phyloP scores from a whole-genome alignment of 2,113 vertebrate genomes.

The Chelonoidis abingdonii region DNA sequence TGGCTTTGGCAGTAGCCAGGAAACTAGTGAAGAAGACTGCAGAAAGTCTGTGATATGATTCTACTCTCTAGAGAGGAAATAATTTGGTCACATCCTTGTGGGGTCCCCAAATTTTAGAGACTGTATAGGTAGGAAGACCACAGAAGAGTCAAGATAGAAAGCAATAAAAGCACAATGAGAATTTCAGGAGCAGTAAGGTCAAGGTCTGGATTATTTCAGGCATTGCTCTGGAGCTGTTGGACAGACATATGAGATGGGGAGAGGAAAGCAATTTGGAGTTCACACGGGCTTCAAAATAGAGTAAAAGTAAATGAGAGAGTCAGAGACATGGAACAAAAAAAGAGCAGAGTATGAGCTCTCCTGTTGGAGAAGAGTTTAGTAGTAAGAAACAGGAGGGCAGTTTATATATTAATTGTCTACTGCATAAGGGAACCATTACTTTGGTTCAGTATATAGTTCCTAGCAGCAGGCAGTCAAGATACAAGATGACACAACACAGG shows the following conservation, averaged over 20 bases:
- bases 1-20: neutral
- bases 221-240: neutral
- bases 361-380: neutral
- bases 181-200: neutral
- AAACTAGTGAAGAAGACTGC: neutral
- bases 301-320: rapidly evolving
- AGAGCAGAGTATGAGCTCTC: neutral
- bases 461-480: neutral
- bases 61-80: neutral
- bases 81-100: neutral
- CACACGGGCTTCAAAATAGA: neutral
- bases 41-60: neutral
- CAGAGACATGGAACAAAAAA: neutral
- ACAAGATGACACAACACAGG: neutral
- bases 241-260: neutral
- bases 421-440: neutral
- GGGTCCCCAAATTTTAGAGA: neutral
- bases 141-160: neutral
- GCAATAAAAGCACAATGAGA: neutral
- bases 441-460: neutral
- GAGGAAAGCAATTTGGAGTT: rapidly evolving
- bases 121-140: neutral
- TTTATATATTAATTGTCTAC: neutral
- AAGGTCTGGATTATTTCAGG: neutral
- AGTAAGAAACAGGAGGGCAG: rapidly evolving